Base-by-base conservation (phyloP, 1,140 invertebrate genomes). In the Harpegnathos saltator region DNA sequence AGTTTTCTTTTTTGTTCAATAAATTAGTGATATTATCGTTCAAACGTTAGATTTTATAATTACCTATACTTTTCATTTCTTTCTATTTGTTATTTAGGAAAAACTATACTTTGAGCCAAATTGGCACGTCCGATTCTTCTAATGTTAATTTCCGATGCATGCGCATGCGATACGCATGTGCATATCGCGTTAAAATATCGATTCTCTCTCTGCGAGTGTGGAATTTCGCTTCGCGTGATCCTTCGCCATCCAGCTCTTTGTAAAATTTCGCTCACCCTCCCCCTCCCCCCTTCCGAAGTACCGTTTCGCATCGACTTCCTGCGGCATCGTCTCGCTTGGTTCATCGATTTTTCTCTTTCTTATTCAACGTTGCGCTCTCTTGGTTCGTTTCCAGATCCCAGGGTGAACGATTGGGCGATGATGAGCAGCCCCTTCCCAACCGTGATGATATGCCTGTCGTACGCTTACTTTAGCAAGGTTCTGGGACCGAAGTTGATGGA, bases 351-450 rank as follows among this genome's bases (percentile, higher is more conserved):
- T 26, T 12, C 7, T 2, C 29, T 52, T 3, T 50, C 15, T 72
- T 14, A 26, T 61, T 52, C 29, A 63, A 80, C 12, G 11, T 61
- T 80, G 4, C 26, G 0, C 58, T 58, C 12, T 68, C 9, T 85
- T 19, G 71, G 15, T 58, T 91, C 91, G 84, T 89, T 95, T 94
- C 3, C 95, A 98, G 98, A 99, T 96, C 97, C 97, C 26, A 95
- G 98, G 83, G 98, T 99, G 44, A 97, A 96, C 80, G 96, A 97
- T 89, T 99, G 98, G 98, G 94, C 96, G n/a, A 96, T 99, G 95
- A 98, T 99, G 97, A 96, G 96, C 71, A 97, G 97, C 82, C 98
- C 98, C n/a, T 95, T 97, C 88, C 98, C 98, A 19, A 99, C 98
- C 3, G 91, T 99, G 33, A 94, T 95, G 22, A 96, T 98, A 86